Conservation (phyloP, 2,797 vertebrate genomes). For the Syngnathus rostellatus region DNA sequence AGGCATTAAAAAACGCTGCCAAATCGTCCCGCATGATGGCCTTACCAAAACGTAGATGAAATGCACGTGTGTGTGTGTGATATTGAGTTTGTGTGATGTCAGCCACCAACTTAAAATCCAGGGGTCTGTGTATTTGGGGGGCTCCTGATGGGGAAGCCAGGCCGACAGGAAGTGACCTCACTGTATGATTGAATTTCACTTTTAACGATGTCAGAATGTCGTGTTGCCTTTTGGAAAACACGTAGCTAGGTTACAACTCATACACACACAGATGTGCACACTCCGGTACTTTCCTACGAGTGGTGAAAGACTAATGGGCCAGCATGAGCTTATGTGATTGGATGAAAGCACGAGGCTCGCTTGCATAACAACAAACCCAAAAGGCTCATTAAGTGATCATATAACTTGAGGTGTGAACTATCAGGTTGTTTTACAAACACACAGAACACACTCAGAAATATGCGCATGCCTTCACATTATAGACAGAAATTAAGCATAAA, state of each 20-base stretch:
- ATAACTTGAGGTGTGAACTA: background rate
- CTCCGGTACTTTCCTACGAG: slow-evolving; percentile 5
- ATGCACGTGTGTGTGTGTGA: slow-evolving; percentile 6
- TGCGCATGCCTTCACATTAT: no score
- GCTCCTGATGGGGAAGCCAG: slow-evolving; percentile 27
- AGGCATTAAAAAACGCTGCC: slow-evolving; percentile 8
- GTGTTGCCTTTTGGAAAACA: slow-evolving; percentile 5
- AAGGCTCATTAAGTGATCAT: background rate
- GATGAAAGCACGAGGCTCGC: background rate
- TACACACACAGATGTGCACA: slow-evolving; percentile 7
- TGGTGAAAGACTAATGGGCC: background rate
- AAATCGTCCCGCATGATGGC: slow-evolving; percentile 13
- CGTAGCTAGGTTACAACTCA: slow-evolving; percentile 2
- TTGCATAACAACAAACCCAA: background rate
- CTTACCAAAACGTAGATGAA: background rate
- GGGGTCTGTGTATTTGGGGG: slow-evolving; percentile 15
- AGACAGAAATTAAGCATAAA: background rate
- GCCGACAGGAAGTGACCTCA: slow-evolving; percentile 9
- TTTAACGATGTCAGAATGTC: background rate
- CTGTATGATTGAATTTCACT: background rate
- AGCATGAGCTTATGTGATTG: background rate
- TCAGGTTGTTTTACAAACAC: background rate
- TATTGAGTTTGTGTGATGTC: slow-evolving; percentile 23
- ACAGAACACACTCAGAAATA: no score
- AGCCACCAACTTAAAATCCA: slow-evolving; percentile 25